Evolutionary conservation across 2,888 invertebrate species (phyloP).

Genomic region (Eupeodes luniger): DNA sequence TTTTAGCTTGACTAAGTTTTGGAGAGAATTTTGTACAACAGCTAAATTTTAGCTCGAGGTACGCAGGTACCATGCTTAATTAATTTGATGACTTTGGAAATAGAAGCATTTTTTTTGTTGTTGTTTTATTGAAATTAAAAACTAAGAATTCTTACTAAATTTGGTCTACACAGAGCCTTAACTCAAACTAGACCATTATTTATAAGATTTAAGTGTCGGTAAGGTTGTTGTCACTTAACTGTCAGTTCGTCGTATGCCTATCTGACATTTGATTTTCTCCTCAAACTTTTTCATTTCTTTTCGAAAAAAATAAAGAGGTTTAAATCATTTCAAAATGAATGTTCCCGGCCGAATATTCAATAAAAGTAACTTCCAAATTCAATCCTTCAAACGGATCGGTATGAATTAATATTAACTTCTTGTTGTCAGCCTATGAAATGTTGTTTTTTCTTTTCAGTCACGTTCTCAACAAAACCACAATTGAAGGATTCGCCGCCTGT

Average conservation of each 20-base stretch:
- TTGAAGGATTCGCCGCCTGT: slow-evolving; percentile 60
- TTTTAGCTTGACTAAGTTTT: too few relatives aligned
- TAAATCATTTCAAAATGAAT: slow-evolving; percentile 68
- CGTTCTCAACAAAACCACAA: slow-evolving; percentile 74
- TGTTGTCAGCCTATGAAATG: background rate
- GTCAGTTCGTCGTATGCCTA: background rate
- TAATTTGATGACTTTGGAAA: too few relatives aligned
- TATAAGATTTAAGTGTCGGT: background rate
- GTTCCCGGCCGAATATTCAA: slow-evolving; percentile 60
- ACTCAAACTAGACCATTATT: background rate
- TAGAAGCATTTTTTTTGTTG: too few relatives aligned
- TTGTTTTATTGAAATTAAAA: too few relatives aligned
- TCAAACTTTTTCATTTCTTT: background rate
- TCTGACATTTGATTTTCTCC: slow-evolving; percentile 35
- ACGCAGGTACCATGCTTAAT: too few relatives aligned
- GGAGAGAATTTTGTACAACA: too few relatives aligned
- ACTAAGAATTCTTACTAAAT: too few relatives aligned
- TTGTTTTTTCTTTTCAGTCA: slow-evolving; percentile 49
- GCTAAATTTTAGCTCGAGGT: too few relatives aligned
- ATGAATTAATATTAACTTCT: background rate
- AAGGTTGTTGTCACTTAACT: background rate
- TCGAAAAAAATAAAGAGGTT: background rate
- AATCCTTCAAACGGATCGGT: slow-evolving; percentile 72
- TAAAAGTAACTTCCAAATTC: slow-evolving; percentile 53
- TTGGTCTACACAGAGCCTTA: too few relatives aligned